Evolutionary conservation across 2,113 vertebrate species (phyloP).

Genomic region (Seriola quinqueradiata): DNA sequence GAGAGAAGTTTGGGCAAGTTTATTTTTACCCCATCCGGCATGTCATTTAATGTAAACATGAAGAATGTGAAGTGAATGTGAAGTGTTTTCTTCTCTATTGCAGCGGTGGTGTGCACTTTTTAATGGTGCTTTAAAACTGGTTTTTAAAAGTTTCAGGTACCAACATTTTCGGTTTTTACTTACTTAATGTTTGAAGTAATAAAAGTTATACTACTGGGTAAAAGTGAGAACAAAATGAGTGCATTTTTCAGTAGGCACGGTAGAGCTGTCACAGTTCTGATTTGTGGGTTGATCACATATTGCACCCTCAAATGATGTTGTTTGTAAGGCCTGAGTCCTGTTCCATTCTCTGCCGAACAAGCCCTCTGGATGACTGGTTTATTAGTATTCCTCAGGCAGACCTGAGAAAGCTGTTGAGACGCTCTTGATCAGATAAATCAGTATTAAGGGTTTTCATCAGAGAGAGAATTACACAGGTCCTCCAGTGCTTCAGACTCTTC

Average conservation of each 20-base stretch:
- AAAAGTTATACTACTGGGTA: background rate
- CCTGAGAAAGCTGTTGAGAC: constrained; percentile 63
- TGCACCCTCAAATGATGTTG: background rate
- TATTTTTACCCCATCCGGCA: background rate
- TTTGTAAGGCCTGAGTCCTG: constrained; percentile 14
- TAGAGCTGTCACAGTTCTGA: constrained; percentile 7
- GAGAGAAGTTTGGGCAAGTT: constrained; percentile 5
- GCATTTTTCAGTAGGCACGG: constrained; percentile 6
- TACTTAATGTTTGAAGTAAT: background rate
- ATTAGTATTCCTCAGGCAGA: constrained; percentile 77
- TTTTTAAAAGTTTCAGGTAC: background rate
- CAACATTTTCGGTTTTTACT: background rate
- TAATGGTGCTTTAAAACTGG: background rate
- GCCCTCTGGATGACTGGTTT: constrained; percentile 32
- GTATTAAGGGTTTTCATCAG: constrained; percentile 72
- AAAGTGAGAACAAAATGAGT: background rate
- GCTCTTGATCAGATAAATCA: constrained; percentile 76
- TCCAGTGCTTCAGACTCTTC: constrained; percentile 50
- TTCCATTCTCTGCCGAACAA: constrained; percentile 11
- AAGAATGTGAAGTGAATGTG: background rate
- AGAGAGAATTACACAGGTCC: constrained; percentile 70
- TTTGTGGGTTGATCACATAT: constrained; percentile 11
- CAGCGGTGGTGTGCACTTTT: background rate
- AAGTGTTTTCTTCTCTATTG: background rate
- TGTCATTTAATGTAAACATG: background rate